These are phyloP conservation scores for Corythornis madagascariensis DNA, from an alignment of 2,113 vertebrate genomes.

Conservation along the genomic window DNA sequence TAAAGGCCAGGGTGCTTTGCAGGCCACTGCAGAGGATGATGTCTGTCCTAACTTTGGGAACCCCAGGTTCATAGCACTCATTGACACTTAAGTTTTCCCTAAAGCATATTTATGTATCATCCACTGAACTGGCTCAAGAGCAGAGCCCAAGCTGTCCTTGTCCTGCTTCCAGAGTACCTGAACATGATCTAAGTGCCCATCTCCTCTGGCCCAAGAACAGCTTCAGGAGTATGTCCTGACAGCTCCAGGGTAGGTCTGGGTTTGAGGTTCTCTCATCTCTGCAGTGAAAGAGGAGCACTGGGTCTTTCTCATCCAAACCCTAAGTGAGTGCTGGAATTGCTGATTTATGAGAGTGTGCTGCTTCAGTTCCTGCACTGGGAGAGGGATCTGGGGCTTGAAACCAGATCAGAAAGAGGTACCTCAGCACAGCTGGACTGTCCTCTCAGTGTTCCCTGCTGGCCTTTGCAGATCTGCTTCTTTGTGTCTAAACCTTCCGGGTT, in stretches of 20 bases:
- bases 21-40: not conserved
- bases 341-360: slow-evolving; percentile 26
- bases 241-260: not conserved
- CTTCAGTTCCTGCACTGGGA: slow-evolving; percentile 2
- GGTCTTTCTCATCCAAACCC: not conserved
- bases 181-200: accelerated
- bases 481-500: slow-evolving; percentile 50
- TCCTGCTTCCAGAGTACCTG: not conserved
- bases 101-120: not conserved
- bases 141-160: not conserved
- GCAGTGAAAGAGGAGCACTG: not conserved
- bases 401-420: slow-evolving; percentile 31
- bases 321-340: not conserved
- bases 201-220: not conserved
- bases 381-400: slow-evolving; percentile 55
- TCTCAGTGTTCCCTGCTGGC: slow-evolving; percentile 46
- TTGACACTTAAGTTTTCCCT: not conserved
- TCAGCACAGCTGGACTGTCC: slow-evolving; percentile 51
- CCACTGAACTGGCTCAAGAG: not conserved
- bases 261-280: not conserved
- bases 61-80: not conserved
- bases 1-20: not conserved
- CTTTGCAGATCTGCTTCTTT: slow-evolving; percentile 27
- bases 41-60: not conserved
- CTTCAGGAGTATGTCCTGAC: not conserved